A percentile compares a stretch with the other conserved stretches of the same genome.
These are phyloP conservation scores for Myzus persicae DNA, from an alignment of 1,140 invertebrate genomes.

Conservation along the genomic window DNA sequence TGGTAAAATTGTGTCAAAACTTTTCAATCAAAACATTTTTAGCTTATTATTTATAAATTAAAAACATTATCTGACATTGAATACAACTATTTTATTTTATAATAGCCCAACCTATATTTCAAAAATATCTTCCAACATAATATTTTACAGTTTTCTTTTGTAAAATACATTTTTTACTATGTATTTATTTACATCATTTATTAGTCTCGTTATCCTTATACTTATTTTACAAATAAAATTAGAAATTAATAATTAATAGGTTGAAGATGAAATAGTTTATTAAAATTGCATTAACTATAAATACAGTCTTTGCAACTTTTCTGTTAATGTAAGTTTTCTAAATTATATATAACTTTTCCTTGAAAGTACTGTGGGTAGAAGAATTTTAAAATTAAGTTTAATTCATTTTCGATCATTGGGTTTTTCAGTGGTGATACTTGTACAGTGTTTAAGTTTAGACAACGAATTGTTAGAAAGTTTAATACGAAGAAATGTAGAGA, in stretches of 20 bases:
- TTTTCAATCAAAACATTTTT: not conserved
- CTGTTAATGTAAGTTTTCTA: not conserved
- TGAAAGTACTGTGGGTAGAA: not conserved
- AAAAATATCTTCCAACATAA: not conserved
- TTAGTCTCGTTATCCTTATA: not conserved
- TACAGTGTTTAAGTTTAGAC: not conserved
- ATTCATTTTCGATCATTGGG: not conserved
- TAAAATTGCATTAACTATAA: not conserved
- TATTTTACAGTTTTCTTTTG: not conserved
- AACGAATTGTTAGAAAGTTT: not conserved
- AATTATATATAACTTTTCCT: not conserved
- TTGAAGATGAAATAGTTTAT: not conserved
- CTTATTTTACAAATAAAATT: not conserved
- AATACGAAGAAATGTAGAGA: not conserved
- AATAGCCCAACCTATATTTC: not conserved
- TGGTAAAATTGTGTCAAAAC: not conserved
- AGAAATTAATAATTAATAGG: not conserved
- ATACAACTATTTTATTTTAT: no score
- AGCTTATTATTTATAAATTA: not conserved
- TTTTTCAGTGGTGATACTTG: not conserved
- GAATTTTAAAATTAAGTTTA: not conserved
- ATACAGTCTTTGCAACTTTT: not conserved
- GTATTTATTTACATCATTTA: not conserved
- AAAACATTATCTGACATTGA: not conserved
- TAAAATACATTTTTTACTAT: not conserved